Conservation (phyloP, 2,797 vertebrate genomes). For the Manis javanica region DNA sequence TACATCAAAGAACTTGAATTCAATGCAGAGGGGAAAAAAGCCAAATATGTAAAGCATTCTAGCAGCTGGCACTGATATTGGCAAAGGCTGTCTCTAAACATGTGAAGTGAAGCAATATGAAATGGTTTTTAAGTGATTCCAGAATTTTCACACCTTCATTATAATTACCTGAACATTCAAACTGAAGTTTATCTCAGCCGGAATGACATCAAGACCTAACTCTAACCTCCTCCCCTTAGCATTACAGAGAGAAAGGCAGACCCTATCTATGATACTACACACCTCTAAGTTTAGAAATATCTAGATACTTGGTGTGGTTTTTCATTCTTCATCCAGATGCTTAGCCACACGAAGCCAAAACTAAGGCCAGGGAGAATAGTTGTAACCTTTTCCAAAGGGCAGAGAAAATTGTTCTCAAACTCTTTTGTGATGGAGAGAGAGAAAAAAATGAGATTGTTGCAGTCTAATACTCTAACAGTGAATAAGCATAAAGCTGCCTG, state of each 20-base stretch:
- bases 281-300: constrained; percentile 7
- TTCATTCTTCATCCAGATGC: constrained; percentile 32
- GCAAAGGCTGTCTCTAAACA: constrained; percentile 51
- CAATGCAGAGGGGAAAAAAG: constrained; percentile 51
- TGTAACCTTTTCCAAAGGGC: constrained; percentile 8
- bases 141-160: constrained; percentile 41
- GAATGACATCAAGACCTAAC: neutral
- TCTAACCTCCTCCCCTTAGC: neutral
- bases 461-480: neutral
- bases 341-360: constrained; percentile 29
- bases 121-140: constrained; percentile 53
- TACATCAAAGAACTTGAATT: constrained; percentile 71
- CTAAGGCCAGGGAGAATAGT: neutral
- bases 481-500: neutral
- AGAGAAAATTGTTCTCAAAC: constrained; percentile 52
- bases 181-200: neutral
- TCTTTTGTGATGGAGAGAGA: neutral
- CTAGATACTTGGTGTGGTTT: neutral
- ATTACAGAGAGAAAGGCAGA: constrained; percentile 23
- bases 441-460: neutral
- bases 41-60: constrained; percentile 74
- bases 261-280: neutral
- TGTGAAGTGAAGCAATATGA: constrained; percentile 38
- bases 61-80: constrained; percentile 62
- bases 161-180: constrained; percentile 39